These are phyloP conservation scores for Anolis apletophallus DNA, from an alignment of 2,797 vertebrate species.

Conservation along the genomic window DNA sequence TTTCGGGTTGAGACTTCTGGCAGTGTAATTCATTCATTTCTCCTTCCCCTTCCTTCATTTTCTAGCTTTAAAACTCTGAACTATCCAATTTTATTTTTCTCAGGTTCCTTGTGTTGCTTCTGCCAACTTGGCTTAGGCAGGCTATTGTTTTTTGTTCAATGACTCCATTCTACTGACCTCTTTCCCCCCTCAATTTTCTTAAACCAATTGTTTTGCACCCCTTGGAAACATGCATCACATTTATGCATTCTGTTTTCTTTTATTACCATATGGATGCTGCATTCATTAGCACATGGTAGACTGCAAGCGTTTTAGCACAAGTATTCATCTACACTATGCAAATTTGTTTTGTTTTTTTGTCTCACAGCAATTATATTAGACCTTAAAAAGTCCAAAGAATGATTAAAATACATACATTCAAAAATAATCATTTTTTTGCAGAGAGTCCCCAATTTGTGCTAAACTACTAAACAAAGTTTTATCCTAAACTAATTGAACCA, in stretches of 20 bases:
- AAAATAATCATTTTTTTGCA: neutral
- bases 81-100: too few relatives aligned
- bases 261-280: slow-evolving; percentile 13
- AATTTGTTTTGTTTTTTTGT: slow-evolving; percentile 12
- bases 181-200: neutral
- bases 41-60: too few relatives aligned
- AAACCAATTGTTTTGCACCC: neutral
- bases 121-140: neutral
- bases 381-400: slow-evolving; percentile 21
- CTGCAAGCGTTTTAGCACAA: slow-evolving; percentile 9
- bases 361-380: slow-evolving; percentile 45
- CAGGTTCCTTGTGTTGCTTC: neutral
- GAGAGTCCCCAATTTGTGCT: neutral
- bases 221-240: neutral
- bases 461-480: neutral
- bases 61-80: too few relatives aligned
- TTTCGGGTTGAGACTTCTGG: too few relatives aligned
- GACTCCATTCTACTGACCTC: neutral
- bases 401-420: slow-evolving; percentile 25
- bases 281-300: neutral
- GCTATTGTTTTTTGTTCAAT: neutral
- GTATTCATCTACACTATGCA: slow-evolving; percentile 8
- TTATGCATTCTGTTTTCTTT: slow-evolving; percentile 16
- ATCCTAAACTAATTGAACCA: neutral
- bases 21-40: too few relatives aligned